Percentiles rank a stretch among this genome's conserved stretches.
These are phyloP conservation scores for Toxostoma redivivum DNA, from an alignment of 2,113 vertebrate genomes.

Conservation along the genomic window DNA sequence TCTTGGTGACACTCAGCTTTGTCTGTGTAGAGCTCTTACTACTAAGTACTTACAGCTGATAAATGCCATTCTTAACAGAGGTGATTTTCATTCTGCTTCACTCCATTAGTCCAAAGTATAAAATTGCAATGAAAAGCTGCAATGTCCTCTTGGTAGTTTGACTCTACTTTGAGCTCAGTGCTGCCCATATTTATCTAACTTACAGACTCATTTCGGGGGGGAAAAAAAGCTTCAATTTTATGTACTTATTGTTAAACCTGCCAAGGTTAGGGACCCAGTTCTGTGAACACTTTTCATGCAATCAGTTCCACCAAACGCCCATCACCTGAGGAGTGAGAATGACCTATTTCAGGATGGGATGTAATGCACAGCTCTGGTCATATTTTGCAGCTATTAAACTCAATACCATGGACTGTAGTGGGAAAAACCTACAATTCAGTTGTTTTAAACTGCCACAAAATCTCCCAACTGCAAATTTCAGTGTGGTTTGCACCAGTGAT, in stretches of 20 bases:
- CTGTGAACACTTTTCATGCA: conserved; percentile 16
- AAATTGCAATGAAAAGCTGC: conserved; percentile 56
- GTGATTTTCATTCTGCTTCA: conserved; percentile 62
- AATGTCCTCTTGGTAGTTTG: conserved; percentile 53
- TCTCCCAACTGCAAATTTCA: not conserved
- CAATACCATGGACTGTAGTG: not conserved
- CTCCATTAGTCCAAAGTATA: conserved; percentile 62
- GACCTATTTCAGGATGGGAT: not conserved
- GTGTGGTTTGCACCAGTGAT: not conserved
- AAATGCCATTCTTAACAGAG: conserved; percentile 65
- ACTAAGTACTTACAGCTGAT: conserved; percentile 53
- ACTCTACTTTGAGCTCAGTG: conserved; percentile 38
- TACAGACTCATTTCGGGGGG: conserved; percentile 4
- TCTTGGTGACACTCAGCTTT: conserved; percentile 57
- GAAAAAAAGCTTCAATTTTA: not conserved
- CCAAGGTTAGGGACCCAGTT: conserved; percentile 6
- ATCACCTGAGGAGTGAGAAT: conserved; percentile 5
- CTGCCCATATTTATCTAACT: conserved; percentile 55
- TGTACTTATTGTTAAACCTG: not conserved
- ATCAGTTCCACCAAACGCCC: conserved; percentile 40
- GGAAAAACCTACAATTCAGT: not conserved
- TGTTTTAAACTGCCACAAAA: conserved; percentile 27
- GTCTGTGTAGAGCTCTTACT: conserved; percentile 55
- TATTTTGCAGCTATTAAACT: conserved; percentile 28
- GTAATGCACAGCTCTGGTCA: not conserved